Conservation (phyloP, 1,140 invertebrate genomes). For the Calephelis virginiensis region DNA sequence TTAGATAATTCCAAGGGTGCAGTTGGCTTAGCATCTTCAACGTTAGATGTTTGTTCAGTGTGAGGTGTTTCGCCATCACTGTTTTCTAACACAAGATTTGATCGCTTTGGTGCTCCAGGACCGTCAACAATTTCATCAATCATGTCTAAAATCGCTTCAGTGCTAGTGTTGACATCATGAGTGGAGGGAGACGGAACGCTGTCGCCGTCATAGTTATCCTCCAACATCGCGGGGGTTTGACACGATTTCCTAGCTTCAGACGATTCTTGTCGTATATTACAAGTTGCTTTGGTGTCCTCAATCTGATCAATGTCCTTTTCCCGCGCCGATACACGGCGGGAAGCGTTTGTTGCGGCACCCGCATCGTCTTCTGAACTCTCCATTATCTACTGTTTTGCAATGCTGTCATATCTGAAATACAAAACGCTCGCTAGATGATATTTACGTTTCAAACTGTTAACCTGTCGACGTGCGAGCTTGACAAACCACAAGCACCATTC, state of each 20-base stretch:
- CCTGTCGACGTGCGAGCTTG: constrained; percentile 76
- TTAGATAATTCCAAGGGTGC: constrained; percentile 17
- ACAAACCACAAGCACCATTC: constrained; percentile 77
- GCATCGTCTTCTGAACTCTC: constrained; percentile 78
- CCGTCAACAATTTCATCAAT: constrained; percentile 75
- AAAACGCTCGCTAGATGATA: constrained; percentile 73
- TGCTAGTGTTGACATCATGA: constrained; percentile 70
- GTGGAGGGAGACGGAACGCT: constrained; percentile 67
- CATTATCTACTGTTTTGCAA: constrained; percentile 78
- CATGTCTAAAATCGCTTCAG: constrained; percentile 76
- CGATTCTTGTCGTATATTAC: constrained; percentile 56
- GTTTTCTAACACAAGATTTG: constrained; percentile 36
- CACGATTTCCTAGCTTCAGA: constrained; percentile 52
- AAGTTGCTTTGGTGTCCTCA: constrained; percentile 68
- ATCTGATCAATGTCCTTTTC: constrained; percentile 70
- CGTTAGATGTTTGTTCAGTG: constrained; percentile 24
- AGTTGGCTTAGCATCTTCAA: constrained; percentile 7
- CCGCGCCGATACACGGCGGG: constrained; percentile 76
- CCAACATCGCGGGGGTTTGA: constrained; percentile 66
- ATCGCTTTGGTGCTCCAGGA: constrained; percentile 61
- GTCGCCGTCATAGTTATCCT: constrained; percentile 70
- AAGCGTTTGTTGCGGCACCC: constrained; percentile 72
- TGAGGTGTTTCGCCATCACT: constrained; percentile 28
- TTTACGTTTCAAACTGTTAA: constrained; percentile 76
- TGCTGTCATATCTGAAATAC: constrained; percentile 77